Evolutionary conservation across 2,113 vertebrate species (phyloP).

Genomic region (Nematolebias whitei): DNA sequence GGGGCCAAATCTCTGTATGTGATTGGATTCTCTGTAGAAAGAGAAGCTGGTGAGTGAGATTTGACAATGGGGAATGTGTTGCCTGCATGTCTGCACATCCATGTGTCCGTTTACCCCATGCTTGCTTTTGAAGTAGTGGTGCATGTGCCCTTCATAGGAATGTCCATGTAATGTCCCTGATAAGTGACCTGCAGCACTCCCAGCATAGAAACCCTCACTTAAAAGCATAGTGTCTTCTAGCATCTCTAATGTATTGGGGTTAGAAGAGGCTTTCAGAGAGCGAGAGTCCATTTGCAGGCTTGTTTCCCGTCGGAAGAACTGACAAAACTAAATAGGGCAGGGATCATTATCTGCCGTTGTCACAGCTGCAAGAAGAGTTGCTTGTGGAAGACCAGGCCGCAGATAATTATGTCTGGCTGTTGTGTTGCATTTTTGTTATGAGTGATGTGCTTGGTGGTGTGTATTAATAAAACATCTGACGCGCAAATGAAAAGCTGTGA

Average conservation of each 20-base stretch:
- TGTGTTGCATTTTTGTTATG: constrained; percentile 47
- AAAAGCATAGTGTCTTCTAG: constrained; percentile 65
- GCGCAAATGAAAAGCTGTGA: constrained; percentile 46
- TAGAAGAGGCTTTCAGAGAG: constrained; percentile 65
- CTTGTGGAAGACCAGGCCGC: constrained; percentile 31
- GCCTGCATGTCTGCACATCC: constrained; percentile 27
- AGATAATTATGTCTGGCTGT: constrained; percentile 51
- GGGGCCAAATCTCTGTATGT: constrained; percentile 73
- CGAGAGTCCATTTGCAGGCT: constrained; percentile 52
- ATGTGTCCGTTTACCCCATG: constrained; percentile 10
- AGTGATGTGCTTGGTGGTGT: constrained; percentile 49
- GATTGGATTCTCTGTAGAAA: constrained; percentile 73
- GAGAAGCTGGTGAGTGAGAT: constrained; percentile 49
- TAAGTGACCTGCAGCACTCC: constrained; percentile 63
- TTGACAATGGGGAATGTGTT: constrained; percentile 33
- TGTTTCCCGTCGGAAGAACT: constrained; percentile 54
- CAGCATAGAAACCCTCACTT: constrained; percentile 56
- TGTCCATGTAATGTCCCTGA: constrained; percentile 61
- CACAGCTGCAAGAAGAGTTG: constrained; percentile 44
- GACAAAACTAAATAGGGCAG: constrained; percentile 55
- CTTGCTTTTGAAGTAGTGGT: constrained; percentile 34
- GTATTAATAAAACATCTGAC: constrained; percentile 66
- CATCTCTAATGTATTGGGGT: constrained; percentile 70
- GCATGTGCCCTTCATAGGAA: constrained; percentile 32
- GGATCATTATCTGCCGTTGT: constrained; percentile 60